phyloP scores from a whole-genome alignment of 2,113 vertebrate species.

The Erythrocercus mccallii region DNA sequence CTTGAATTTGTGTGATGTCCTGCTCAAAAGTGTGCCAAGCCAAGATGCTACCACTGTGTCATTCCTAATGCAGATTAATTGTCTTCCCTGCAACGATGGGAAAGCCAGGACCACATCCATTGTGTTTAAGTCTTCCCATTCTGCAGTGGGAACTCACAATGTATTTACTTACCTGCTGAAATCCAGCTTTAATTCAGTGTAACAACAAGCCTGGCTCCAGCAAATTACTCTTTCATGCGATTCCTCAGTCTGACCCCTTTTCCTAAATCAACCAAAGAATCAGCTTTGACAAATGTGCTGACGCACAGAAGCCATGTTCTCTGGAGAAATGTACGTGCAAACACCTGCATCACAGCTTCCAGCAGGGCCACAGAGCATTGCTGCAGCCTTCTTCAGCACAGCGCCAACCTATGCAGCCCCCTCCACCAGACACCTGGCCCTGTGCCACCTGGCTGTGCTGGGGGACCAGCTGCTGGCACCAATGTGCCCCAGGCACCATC shows the following conservation, averaged over 20 bases:
- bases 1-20: neutral
- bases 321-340: rapidly evolving
- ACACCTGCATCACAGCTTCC: neutral
- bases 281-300: neutral
- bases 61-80: neutral
- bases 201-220: neutral
- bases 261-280: neutral
- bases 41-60: neutral
- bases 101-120: neutral
- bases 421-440: neutral
- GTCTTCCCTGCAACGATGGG: neutral
- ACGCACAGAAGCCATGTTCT: neutral
- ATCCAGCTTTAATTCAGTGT: neutral
- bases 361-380: neutral
- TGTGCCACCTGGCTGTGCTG: neutral
- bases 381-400: neutral
- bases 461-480: neutral
- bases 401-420: neutral
- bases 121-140: neutral
- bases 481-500: neutral
- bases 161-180: neutral
- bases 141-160: neutral
- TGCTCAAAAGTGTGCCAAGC: neutral
- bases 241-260: neutral
- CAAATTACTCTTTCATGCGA: neutral